Base-by-base conservation (phyloP, 2,797 vertebrate genomes). In the Apogon talboti region DNA sequence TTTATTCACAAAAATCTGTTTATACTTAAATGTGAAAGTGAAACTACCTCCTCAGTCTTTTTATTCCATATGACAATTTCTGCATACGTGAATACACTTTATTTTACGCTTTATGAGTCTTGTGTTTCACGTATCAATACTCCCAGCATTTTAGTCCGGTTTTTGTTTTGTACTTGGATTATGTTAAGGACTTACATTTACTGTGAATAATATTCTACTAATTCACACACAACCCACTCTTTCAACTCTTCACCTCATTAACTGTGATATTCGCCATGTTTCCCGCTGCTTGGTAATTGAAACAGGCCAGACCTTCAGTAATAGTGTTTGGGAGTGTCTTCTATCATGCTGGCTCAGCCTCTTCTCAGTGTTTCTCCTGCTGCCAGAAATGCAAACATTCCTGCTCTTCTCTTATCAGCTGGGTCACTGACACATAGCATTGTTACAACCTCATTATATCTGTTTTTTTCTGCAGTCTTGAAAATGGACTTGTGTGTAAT, bases 301-400 rank as follows among this genome's bases (percentile, higher is more conserved):
- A 66, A 42, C 59, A 16, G 59, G 63, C 11, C 50, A 52, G 62
- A 63, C 7, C 15, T 54, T 69, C 58, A 19, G 24, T 45, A 50
- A 55, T 47, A 4, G 38, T 37, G 59, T 56, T 21, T 35, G 38
- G 14, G 35, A 50, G 74, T 69, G 67, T 71, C 71, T 74, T 71
- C 42, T 28, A 14, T 72, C 55, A 44, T 2, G 52, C 74, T 71
- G 71, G 12, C 64, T 70, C 52, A 5, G 37, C 66, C 58, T 74
- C 24, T 18, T 66, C 37, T 63, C 9, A 4, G 3, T 62, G 42
- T 58, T 79, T 50, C 52, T 64, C 77, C 67, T 12, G 57, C 76
- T 65, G 70, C 30, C 63, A 63, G 28, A 58, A 72, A 70, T 3
- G 28, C 63, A 82, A 78, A 82, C 76, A 73, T 49, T 60, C 55